A percentile compares a stretch with the other conserved stretches of the same genome.
Conservation (phyloP, 2,888 invertebrate species). For the Tenodera sinensis region DNA sequence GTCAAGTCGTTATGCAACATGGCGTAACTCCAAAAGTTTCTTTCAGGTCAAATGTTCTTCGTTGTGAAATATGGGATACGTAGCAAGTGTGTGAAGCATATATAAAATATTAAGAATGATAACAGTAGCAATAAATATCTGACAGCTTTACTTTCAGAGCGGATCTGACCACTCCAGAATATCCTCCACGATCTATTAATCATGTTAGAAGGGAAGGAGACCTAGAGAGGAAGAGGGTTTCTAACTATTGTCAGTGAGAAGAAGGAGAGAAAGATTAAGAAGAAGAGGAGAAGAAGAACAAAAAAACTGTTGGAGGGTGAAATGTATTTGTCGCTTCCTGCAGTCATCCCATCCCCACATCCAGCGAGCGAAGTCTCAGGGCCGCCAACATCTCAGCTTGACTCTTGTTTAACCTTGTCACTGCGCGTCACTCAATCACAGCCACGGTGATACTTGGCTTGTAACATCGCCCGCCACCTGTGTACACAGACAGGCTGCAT, state of each 20-base stretch:
- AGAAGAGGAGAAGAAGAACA: not conserved
- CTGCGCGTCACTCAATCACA: not conserved
- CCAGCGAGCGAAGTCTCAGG: not conserved
- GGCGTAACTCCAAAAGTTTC: too few relatives aligned
- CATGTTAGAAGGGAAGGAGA: not conserved
- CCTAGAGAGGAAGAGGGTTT: not conserved
- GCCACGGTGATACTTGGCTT: not conserved
- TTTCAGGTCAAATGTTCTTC: too few relatives aligned
- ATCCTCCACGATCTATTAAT: constrained; percentile 7
- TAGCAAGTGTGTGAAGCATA: too few relatives aligned
- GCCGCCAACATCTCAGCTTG: not conserved
- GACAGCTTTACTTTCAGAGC: not conserved
- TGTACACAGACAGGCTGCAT: not conserved
- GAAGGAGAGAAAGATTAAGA: not conserved
- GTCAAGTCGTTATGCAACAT: too few relatives aligned
- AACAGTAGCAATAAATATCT: not conserved
- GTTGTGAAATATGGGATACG: too few relatives aligned
- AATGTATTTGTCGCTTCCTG: not conserved
- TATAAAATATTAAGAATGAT: not conserved
- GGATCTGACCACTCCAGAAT: not conserved
- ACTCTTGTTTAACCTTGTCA: not conserved
- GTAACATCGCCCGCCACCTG: too few relatives aligned
- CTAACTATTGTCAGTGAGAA: constrained; percentile 10
- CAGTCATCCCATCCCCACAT: not conserved
- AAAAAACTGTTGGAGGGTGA: not conserved